Percentiles rank a stretch among this genome's conserved stretches.
Conservation (phyloP, 2,113 vertebrate genomes). For the Periophthalmodon schlosseri region DNA sequence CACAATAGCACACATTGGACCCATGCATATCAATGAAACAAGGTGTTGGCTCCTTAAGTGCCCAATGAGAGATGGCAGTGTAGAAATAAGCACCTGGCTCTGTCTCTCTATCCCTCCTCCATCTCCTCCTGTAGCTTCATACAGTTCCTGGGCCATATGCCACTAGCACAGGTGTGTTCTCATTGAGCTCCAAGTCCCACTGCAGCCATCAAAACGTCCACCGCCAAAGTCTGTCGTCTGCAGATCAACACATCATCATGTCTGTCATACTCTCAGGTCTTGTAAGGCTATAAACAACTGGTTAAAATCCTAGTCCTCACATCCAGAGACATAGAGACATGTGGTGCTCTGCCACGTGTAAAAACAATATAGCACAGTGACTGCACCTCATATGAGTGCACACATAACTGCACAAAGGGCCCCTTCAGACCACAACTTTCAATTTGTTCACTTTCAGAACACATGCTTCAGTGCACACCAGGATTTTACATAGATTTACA, state of each 20-base stretch:
- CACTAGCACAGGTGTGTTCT: conserved; percentile 58
- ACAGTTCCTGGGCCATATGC: conserved; percentile 37
- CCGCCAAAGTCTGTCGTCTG: not conserved
- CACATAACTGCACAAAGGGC: conserved; percentile 41
- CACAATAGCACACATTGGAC: conserved; percentile 51
- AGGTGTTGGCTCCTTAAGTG: conserved; percentile 22
- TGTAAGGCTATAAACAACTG: conserved; percentile 24
- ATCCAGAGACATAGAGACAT: conserved; percentile 45
- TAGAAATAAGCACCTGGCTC: conserved; percentile 64
- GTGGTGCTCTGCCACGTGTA: conserved; percentile 37
- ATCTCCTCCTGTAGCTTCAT: not conserved
- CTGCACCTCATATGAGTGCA: conserved; percentile 49
- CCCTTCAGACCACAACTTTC: conserved; percentile 17
- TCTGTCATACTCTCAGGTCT: conserved; percentile 40
- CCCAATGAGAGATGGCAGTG: conserved; percentile 48
- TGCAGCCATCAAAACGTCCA: conserved; percentile 32
- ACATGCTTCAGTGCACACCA: not conserved
- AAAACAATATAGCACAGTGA: conserved; percentile 49
- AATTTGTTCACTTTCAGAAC: not conserved
- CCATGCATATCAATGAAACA: conserved; percentile 45
- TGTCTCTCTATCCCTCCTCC: not conserved
- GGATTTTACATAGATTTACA: not conserved
- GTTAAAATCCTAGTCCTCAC: conserved; percentile 9
- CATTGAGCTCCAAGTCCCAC: conserved; percentile 31
- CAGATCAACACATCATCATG: conserved; percentile 17